Percentiles rank a stretch among this genome's conserved stretches.
phyloP scores from a whole-genome alignment of 1,140 invertebrate genomes.

The Pogonomyrmex barbatus region DNA sequence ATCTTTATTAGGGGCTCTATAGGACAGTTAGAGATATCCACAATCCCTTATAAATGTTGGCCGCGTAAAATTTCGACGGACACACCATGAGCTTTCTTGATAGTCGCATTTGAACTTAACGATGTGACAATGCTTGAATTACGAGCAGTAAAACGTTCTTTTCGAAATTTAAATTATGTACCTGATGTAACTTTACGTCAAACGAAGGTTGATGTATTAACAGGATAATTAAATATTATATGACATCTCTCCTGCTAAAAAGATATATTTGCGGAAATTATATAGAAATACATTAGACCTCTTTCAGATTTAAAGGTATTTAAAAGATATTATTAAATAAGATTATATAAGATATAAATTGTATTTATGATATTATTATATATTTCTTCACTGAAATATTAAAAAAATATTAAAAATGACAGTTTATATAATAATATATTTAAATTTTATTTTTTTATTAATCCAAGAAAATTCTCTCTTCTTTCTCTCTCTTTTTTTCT shows the following conservation, averaged over 20 bases:
- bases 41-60: conserved; percentile 22
- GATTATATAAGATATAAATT: not conserved
- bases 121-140: conserved; percentile 57
- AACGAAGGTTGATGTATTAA: conserved; percentile 29
- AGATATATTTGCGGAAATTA: conserved; percentile 25
- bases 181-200: conserved; percentile 9
- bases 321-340: too few species aligned
- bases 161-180: conserved; percentile 46
- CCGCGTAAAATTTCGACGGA: conserved; percentile 65
- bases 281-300: not conserved
- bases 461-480: not conserved
- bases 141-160: conserved; percentile 44
- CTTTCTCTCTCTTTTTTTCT: too few species aligned
- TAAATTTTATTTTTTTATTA: not conserved
- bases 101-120: conserved; percentile 49
- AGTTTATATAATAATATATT: not conserved
- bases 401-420: not conserved
- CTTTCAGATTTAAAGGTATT: not conserved
- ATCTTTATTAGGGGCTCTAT: conserved; percentile 72
- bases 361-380: not conserved
- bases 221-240: conserved; percentile 31
- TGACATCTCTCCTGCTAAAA: not conserved
- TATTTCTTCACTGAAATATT: not conserved
- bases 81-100: conserved; percentile 41
- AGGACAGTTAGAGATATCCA: conserved; percentile 67